Evolutionary conservation across 2,888 invertebrate genomes (phyloP), one percentile per base, ranked within the genome.

Genomic region (Strigamia maritima): DNA sequence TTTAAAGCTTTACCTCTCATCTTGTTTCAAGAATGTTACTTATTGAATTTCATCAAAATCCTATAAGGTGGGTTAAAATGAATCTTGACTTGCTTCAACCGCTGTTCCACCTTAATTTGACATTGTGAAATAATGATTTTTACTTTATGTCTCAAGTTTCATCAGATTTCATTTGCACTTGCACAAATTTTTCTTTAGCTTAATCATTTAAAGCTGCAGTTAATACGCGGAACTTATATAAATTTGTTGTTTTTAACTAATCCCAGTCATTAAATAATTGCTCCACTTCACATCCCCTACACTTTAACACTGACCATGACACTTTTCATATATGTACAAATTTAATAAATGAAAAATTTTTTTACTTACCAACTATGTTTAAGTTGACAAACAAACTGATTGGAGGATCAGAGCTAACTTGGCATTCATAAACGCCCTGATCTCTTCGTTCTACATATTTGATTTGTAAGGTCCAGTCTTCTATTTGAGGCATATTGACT

Each of bases 391-490:
- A 82, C 76, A 82, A 82, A 77, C 82, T 82, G 78, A 81, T 79
- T 22, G 82, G 81, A 31, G 81, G 82, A 74, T 82, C 82, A 19
- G 83, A 83, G 74, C 81, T 81, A 40, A 82, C 81, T 78, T 82
- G 82, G 79, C 82, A 82, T 60, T 82, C 82, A 75, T 83, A 83
- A 10, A 82, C 60, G 54, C 83, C 83, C 44, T 92, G 93, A 85
- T 95, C 95, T 83, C 93, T 90, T 83, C 90, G 90, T 86, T 94
- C 94, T 79, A 94, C 94, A 87, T 92, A 94, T 86, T 93, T 92
- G 85, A 95, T 94, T 89, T 95, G 94, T 81, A 95, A 87, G 81
- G 94, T 94, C 95, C 95, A 95, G 87, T 95, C 95, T 14, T 82
- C 82, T 0, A 82, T 75, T 26, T 81, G 78, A 54, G 82, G 81